Evolutionary conservation across 1,140 invertebrate species (phyloP), one percentile per base, ranked within the genome.

Genomic region (Apis florea): DNA sequence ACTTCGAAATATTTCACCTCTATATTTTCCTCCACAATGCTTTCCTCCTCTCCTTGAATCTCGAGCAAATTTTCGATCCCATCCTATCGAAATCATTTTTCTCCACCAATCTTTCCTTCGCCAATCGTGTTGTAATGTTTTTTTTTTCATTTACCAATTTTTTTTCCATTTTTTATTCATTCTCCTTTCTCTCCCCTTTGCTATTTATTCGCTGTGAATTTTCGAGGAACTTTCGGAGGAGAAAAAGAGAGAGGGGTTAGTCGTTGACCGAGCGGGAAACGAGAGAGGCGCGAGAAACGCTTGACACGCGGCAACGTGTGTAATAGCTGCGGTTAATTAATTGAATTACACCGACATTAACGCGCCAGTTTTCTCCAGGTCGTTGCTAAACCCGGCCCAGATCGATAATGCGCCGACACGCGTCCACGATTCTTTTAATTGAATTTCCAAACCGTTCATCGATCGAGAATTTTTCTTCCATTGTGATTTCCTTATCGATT

Each of bases 251-350:
- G 63, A 17, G 47, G 21, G 6, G 49, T 21, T 61, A 64, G 49
- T 49, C 31, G 59, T 64, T 26, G 51, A n/a, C n/a, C n/a, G 70
- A 54, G 51, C 13, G 31, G 24, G 71, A 80, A 51, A 67, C 19
- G 1, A 53, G 19, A 40, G 31, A 40, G 31, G 31, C 21, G 47
- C n/a, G 49, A 53, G 40, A 51, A 80, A 56, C 70, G 70, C 54
- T 80, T 74, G 78, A 80, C 78, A 67, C 53, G 13, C n/a, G 19
- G 70, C 47, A 53, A 72, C 68, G 26, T 54, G 77, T 72, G 77
- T 54, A 74, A 80, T 73, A 56, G 61, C 70, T 56, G 53, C 47
- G 71, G 70, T 80, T 80, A 80, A 80, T 80, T 80, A 80, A 80
- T 74, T 64, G 79, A 80, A 80, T 74, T 74, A 80, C 79, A 56